phyloP scores from a whole-genome alignment of 2,113 vertebrate species.

The Aythya baeri region DNA sequence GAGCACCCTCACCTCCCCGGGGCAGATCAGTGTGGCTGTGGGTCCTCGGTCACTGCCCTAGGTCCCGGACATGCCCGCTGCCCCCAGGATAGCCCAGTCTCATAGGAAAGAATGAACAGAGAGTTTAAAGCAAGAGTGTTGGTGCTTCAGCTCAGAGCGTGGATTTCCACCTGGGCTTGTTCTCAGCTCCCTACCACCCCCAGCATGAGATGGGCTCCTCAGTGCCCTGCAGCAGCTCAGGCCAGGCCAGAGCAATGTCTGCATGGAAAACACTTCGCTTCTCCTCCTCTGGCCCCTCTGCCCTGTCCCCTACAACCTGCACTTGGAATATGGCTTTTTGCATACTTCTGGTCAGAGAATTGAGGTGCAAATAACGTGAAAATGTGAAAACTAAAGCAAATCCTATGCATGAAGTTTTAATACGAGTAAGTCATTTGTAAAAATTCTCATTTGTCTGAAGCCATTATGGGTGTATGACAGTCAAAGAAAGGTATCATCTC shows the following conservation, averaged over 20 bases:
- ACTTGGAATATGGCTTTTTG: neutral
- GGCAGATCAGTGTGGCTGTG: neutral
- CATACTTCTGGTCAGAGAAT: neutral
- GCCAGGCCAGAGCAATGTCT: neutral
- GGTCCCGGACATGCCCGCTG: neutral
- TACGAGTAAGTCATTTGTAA: slow-evolving; percentile 40
- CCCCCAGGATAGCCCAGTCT: neutral
- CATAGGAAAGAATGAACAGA: neutral
- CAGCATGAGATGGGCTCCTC: neutral
- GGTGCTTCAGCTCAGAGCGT: neutral
- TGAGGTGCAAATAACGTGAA: neutral
- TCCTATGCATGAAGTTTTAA: slow-evolving; percentile 40
- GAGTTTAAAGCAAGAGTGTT: accelerated
- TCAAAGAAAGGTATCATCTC: neutral
- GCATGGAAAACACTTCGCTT: neutral
- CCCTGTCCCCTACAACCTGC: neutral
- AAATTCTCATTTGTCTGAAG: slow-evolving; percentile 13
- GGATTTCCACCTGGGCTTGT: neutral
- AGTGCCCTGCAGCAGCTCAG: neutral
- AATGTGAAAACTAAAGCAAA: neutral
- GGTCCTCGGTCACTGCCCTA: neutral
- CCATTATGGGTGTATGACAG: neutral
- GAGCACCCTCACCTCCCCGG: neutral
- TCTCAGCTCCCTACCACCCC: neutral
- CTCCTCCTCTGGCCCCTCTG: neutral